Conservation (phyloP, 2,113 vertebrate species). For the Varanus salvator region DNA sequence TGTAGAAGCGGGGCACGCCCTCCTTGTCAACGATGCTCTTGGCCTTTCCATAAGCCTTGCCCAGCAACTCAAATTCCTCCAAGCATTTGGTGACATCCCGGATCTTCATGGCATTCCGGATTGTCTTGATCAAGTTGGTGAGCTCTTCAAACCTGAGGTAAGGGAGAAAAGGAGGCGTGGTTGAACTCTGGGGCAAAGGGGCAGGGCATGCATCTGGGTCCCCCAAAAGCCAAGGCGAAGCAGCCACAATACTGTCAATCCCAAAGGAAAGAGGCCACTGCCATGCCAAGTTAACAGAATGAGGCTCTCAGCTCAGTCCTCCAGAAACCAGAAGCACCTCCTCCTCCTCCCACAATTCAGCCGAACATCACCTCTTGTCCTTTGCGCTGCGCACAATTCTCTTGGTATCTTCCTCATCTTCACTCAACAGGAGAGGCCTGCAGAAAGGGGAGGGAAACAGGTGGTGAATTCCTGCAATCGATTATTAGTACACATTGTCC, state of each 20-base stretch:
- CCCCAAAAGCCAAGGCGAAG: neutral
- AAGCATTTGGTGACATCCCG: constrained; percentile 91
- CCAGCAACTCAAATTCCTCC: constrained; percentile 92
- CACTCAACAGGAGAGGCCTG: constrained; percentile 87
- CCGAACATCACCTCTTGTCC: constrained; percentile 84
- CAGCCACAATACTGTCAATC: too few relatives aligned
- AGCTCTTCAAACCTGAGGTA: constrained; percentile 88
- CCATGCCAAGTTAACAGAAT: neutral
- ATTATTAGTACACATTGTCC: neutral
- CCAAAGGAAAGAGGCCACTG: neutral
- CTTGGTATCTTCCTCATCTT: constrained; percentile 94
- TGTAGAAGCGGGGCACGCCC: constrained; percentile 89
- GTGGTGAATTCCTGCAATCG: neutral
- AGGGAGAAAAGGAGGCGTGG: neutral
- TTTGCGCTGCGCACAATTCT: constrained; percentile 92
- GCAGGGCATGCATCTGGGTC: too few relatives aligned
- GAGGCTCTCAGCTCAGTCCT: neutral
- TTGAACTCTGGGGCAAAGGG: neutral
- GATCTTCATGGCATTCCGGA: constrained; percentile 95
- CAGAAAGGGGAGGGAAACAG: constrained; percentile 22
- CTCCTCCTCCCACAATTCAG: neutral
- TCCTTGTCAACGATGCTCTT: constrained; percentile 94
- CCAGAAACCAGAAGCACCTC: neutral
- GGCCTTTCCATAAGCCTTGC: constrained; percentile 89
- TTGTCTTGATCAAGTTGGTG: constrained; percentile 91